phyloP scores from a whole-genome alignment of 2,113 vertebrate species.

The Nettapus auritus region DNA sequence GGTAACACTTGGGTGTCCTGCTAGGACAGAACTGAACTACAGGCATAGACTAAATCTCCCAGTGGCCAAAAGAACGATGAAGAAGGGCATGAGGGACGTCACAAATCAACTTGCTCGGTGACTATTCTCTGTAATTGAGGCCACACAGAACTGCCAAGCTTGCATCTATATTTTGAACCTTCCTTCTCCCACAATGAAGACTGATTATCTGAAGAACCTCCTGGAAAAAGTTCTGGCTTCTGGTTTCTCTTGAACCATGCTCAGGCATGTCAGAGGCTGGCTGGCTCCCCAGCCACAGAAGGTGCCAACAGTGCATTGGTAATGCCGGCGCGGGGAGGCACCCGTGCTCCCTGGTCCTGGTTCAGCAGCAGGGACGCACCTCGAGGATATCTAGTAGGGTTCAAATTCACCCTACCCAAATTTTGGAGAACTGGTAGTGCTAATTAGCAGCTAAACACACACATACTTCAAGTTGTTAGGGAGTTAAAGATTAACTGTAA shows the following conservation, averaged over 20 bases:
- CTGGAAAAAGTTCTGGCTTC: background rate
- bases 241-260: background rate
- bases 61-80: background rate
- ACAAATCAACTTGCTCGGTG: background rate
- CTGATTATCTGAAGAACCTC: background rate
- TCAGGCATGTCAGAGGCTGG: background rate
- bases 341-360: rapidly evolving
- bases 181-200: background rate
- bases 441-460: background rate
- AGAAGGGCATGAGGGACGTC: background rate
- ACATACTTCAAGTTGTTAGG: background rate
- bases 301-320: rapidly evolving
- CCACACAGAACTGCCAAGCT: background rate
- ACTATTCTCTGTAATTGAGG: background rate
- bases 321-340: rapidly evolving
- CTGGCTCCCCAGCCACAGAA: background rate
- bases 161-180: background rate
- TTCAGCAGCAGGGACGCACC: background rate
- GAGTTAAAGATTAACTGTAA: slow-evolving; percentile 12
- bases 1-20: rapidly evolving
- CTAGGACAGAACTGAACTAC: background rate
- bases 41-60: background rate
- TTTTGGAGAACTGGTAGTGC: background rate
- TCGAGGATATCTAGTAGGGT: background rate
- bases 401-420: background rate